Percentiles rank a stretch among this genome's conserved stretches.
Evolutionary conservation across 1,140 invertebrate genomes (phyloP).

Genomic region (Ooceraea biroi): DNA sequence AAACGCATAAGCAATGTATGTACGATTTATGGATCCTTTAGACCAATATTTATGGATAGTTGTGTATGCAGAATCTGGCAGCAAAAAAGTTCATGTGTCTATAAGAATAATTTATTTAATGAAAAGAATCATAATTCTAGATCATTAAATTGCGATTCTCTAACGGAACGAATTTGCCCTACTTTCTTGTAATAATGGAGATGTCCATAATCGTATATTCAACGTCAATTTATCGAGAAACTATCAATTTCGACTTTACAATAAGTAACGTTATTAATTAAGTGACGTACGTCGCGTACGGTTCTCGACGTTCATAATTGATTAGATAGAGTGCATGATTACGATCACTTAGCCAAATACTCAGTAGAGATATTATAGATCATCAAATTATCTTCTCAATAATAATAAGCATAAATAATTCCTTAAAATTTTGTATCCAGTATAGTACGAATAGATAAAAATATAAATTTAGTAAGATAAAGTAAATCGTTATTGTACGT

Average conservation of each 20-base stretch:
- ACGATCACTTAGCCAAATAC: constrained; percentile 46
- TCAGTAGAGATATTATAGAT: constrained; percentile 40
- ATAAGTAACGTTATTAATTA: constrained; percentile 21
- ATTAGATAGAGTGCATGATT: constrained; percentile 43
- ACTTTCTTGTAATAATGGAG: constrained; percentile 17
- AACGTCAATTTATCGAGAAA: constrained; percentile 13
- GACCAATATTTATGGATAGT: constrained; percentile 28
- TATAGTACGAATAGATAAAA: constrained; percentile 28
- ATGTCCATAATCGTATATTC: constrained; percentile 22
- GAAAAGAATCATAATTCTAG: not conserved
- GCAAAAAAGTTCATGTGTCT: constrained; percentile 37
- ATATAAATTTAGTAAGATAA: constrained; percentile 37
- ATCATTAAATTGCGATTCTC: constrained; percentile 26
- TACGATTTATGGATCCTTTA: constrained; percentile 1
- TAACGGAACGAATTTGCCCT: constrained; percentile 9
- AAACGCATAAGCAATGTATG: not conserved
- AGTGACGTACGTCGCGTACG: constrained; percentile 24
- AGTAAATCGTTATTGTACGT: constrained; percentile 10
- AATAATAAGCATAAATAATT: constrained; percentile 50
- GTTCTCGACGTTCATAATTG: constrained; percentile 6
- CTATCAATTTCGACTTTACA: not conserved
- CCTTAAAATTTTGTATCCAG: constrained; percentile 39
- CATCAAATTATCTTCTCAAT: constrained; percentile 34
- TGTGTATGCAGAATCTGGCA: not conserved
- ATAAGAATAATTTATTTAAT: constrained; percentile 32